Conservation (phyloP, 2,113 vertebrate species). For the Damaliscus lunatus region DNA sequence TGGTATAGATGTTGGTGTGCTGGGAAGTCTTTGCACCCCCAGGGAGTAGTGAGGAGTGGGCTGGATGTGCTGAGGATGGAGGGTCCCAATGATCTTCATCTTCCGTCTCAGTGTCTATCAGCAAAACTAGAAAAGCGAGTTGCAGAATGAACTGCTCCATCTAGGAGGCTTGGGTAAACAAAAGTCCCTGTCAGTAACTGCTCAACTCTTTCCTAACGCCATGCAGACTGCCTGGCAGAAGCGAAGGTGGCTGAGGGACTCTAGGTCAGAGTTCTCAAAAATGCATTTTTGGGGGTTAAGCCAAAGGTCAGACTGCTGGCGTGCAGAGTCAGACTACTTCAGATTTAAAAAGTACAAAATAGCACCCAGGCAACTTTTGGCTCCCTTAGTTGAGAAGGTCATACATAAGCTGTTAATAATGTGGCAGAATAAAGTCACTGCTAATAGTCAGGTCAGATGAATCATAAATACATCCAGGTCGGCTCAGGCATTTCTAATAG, state of each 20-base stretch:
- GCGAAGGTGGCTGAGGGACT: not conserved
- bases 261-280: not conserved
- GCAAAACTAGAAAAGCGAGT: not conserved
- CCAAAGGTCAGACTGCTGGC: not conserved
- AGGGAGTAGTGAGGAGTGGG: not conserved
- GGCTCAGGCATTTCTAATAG: not conserved
- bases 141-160: not conserved
- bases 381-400: not conserved
- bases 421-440: not conserved
- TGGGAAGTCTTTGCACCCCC: not conserved
- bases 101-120: not conserved
- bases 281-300: not conserved
- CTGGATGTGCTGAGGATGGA: not conserved
- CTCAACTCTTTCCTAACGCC: not conserved
- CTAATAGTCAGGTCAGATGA: not conserved
- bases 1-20: rapidly evolving
- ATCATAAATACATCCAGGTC: not conserved
- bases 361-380: not conserved
- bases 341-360: not conserved
- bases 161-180: not conserved
- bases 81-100: not conserved
- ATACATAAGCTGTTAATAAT: not conserved
- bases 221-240: not conserved
- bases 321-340: not conserved
- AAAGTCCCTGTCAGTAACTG: not conserved